Evolutionary conservation across 2,113 vertebrate species (phyloP).

Genomic region (Megalops atlanticus): DNA sequence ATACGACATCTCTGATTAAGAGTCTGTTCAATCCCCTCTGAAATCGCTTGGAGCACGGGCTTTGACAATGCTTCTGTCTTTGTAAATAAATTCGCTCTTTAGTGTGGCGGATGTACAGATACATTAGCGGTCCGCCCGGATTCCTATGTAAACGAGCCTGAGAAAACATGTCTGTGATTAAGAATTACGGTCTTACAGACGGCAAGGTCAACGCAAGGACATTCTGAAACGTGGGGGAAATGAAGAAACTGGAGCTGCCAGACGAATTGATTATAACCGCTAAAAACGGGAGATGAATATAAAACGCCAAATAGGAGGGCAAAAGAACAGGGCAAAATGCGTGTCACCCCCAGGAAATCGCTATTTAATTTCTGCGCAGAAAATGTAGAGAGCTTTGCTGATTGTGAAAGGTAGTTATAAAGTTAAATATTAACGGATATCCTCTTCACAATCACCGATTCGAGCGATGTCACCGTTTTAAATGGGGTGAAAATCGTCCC

Average conservation of each 20-base stretch:
- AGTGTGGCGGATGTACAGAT: neutral
- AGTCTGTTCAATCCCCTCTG: no score
- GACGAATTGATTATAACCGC: constrained; percentile 29
- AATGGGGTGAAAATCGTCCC: no score
- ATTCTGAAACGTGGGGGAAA: neutral
- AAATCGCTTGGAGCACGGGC: no score
- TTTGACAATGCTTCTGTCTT: no score
- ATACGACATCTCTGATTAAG: no score
- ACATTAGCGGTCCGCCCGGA: neutral
- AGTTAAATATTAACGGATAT: neutral
- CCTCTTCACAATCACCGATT: neutral
- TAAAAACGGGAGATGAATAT: neutral
- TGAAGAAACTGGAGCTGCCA: constrained; percentile 27
- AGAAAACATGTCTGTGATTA: neutral
- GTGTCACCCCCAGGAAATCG: no score
- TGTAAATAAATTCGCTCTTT: no score
- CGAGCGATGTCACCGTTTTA: no score
- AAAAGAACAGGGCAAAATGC: neutral
- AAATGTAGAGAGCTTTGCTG: no score
- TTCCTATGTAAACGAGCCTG: neutral
- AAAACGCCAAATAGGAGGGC: neutral
- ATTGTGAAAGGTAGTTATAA: neutral
- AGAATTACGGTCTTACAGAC: constrained; percentile 1
- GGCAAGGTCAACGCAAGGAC: constrained; percentile 43
- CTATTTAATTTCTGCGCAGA: no score